A percentile compares a stretch with the other conserved stretches of the same genome.
Conservation (phyloP, 2,888 invertebrate genomes). For the Chirona hameri region DNA sequence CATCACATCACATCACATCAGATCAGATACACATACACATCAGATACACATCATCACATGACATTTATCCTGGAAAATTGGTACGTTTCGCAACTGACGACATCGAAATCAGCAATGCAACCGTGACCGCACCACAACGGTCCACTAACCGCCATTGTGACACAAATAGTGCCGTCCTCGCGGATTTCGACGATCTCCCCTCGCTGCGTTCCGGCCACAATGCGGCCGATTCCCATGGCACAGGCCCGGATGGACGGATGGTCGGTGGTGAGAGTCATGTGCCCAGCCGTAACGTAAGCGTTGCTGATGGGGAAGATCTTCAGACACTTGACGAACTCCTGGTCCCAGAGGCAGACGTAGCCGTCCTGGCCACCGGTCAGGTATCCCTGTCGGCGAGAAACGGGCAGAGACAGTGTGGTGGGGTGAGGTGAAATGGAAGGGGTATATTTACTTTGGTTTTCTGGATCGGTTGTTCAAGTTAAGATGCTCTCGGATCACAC, state of each 20-base stretch:
- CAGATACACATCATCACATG: no score
- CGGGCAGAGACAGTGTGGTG: background rate
- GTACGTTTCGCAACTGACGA: no score
- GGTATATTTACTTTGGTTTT: no score
- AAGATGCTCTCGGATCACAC: no score
- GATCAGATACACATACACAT: no score
- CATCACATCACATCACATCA: no score
- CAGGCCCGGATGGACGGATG: constrained; percentile 35
- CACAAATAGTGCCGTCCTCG: constrained; percentile 1
- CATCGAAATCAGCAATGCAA: no score
- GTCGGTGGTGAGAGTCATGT: constrained; percentile 35
- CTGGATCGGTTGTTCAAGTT: no score
- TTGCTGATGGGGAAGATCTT: constrained; percentile 47
- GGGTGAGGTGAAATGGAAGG: no score
- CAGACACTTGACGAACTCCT: constrained; percentile 47
- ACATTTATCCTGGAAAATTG: no score
- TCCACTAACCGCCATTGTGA: background rate
- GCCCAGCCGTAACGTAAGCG: constrained; percentile 33
- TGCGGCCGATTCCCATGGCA: background rate
- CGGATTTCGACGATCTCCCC: background rate
- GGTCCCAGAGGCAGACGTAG: constrained; percentile 49
- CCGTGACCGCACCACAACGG: no score
- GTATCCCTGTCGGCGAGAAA: constrained; percentile 45
- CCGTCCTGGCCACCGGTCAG: constrained; percentile 51
- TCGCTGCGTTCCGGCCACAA: constrained; percentile 7